phyloP scores from a whole-genome alignment of 2,888 invertebrate species.

The Erannis defoliaria region DNA sequence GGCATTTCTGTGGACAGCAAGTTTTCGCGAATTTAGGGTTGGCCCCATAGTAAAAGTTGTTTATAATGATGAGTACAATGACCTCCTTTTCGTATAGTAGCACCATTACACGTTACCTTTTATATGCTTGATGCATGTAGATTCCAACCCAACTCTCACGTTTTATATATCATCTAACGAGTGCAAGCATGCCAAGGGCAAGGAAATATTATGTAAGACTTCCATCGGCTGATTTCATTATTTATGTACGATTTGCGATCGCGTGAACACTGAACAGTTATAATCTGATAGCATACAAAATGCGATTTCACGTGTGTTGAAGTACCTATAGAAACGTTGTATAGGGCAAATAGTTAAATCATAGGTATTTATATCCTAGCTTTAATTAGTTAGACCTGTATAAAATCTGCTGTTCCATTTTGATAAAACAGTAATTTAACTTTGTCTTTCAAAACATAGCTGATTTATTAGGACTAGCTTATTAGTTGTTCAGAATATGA shows the following conservation, averaged over 20 bases:
- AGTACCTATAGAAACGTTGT: not conserved
- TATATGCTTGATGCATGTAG: not conserved
- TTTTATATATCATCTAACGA: not conserved
- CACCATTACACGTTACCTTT: no score
- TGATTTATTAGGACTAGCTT: no score
- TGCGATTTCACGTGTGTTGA: not conserved
- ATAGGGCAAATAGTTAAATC: not conserved
- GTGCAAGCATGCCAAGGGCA: constrained; percentile 4
- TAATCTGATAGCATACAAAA: not conserved
- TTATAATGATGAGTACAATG: no score
- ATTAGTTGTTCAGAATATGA: no score
- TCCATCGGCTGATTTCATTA: constrained; percentile 1
- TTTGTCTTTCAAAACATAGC: no score
- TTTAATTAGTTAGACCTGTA: no score
- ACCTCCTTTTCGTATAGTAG: no score
- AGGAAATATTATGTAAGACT: constrained; percentile 7
- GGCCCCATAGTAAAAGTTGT: no score
- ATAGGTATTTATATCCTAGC: not conserved
- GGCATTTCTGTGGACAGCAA: no score
- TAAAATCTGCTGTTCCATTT: no score
- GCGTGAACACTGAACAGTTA: constrained; percentile 7
- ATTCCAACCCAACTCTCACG: not conserved
- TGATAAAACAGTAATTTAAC: no score
- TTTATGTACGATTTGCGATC: constrained; percentile 1
- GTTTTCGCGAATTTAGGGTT: no score